Evolutionary conservation across 2,888 invertebrate genomes (phyloP), one percentile per base, ranked within the genome.

Genomic region (Apocheima hispidaria): DNA sequence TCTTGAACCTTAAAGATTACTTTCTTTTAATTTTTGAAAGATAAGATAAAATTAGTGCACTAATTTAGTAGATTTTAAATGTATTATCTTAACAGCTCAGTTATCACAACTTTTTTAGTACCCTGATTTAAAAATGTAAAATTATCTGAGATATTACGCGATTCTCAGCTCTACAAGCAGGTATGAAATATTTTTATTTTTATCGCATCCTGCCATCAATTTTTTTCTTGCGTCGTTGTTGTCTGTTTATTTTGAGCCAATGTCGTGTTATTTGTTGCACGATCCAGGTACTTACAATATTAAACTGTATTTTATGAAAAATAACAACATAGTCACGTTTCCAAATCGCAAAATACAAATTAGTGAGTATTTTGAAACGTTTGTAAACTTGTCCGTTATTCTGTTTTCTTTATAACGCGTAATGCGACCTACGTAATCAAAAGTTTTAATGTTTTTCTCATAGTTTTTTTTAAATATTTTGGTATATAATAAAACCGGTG

Each of bases 191-290:
- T 65, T 76, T 68, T 70, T 74, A 74, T 73, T 77, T 78, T 76
- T 74, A 76, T 74, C 72, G 64, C 74, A 76, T 76, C 80, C 78
- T 79, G 77, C 76, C 78, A 75, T 77, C 74, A 72, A 69, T 69
- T 75, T 65, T 26, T 58, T 69, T 69, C 64, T 65, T 64, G 67
- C 68, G 72, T 69, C 72, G 71, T 67, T 69, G 70, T 70, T 66
- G 68, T 69, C 63, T 63, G 67, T 56, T 68, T 77, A 78, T 79
- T 77, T 76, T 72, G 72, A 72, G 69, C 49, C 55, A 54, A 68
- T 69, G 71, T 72, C 69, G 69, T 70, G 74, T 66, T 71, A 67
- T 73, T 72, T 62, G 64, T 66, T 67, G 66, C 71, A 69, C 64
- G 67, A 69, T 67, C 44, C 68, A 68, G 68, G 66, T 67, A 56